Evolutionary conservation across 1,140 invertebrate genomes (phyloP).

Genomic region (Trichonephila clavipes): DNA sequence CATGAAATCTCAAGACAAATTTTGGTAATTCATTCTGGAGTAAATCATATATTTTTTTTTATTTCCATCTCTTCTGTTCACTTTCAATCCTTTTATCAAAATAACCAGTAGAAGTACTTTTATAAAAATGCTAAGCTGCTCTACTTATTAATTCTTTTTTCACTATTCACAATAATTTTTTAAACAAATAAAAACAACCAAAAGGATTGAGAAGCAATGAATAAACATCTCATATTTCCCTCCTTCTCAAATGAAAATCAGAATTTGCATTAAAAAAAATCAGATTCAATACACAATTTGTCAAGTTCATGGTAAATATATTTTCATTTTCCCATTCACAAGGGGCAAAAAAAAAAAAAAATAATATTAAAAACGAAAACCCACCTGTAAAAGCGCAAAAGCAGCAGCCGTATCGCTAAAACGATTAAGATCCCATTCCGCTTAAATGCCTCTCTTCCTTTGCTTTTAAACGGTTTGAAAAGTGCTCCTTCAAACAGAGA

Average conservation of each 20-base stretch:
- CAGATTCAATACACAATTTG: neutral
- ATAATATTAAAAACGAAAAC: slow-evolving; percentile 9
- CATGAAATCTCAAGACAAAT: too few species aligned
- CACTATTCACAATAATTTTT: neutral
- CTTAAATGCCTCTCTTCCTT: slow-evolving; percentile 24
- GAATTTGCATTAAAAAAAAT: neutral
- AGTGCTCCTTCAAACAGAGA: slow-evolving; percentile 52
- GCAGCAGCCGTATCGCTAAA: slow-evolving; percentile 41
- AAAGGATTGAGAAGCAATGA: neutral
- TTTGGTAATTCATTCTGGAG: too few species aligned
- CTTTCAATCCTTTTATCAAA: too few species aligned
- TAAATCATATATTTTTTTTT: too few species aligned
- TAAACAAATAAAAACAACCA: neutral
- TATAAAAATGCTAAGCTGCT: too few species aligned
- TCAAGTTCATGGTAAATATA: neutral
- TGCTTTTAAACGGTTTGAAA: slow-evolving; percentile 46
- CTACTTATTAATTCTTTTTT: too few species aligned
- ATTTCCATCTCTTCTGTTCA: too few species aligned
- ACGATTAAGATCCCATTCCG: slow-evolving; percentile 67
- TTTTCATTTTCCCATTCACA: neutral
- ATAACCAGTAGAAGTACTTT: too few species aligned
- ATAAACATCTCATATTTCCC: neutral
- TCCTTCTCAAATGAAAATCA: neutral
- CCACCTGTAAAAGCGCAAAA: slow-evolving; percentile 58
- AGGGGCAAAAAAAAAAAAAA: neutral